Percentiles rank a stretch among this genome's conserved stretches.
Evolutionary conservation across 2,113 vertebrate genomes (phyloP).

Genomic region (Aspidoscelis tigris): DNA sequence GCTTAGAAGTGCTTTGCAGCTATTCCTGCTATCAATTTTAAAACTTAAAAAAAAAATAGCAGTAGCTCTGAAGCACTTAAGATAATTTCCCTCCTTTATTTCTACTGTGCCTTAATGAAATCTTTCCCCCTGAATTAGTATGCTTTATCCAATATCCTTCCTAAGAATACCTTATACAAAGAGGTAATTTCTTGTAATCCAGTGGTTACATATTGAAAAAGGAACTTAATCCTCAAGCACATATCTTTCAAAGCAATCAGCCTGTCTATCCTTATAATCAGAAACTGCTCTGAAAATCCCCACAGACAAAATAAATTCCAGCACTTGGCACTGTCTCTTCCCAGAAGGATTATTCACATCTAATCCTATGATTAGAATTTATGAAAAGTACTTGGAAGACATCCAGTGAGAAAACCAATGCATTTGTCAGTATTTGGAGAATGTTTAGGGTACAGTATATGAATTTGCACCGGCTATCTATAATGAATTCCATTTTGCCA

Average conservation of each 20-base stretch:
- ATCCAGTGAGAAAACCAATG: not conserved
- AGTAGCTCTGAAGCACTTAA: not conserved
- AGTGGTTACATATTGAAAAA: not conserved
- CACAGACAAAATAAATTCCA: not conserved
- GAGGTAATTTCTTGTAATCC: not conserved
- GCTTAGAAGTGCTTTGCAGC: too few species aligned
- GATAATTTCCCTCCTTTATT: not conserved
- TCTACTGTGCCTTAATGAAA: not conserved
- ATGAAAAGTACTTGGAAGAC: not conserved
- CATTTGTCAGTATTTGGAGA: too few species aligned
- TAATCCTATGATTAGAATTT: not conserved
- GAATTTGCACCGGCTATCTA: too few species aligned
- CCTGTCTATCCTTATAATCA: not conserved
- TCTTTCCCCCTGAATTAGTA: not conserved
- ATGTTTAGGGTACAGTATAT: not conserved
- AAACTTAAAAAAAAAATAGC: not conserved
- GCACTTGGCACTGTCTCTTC: not conserved
- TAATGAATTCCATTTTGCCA: too few species aligned
- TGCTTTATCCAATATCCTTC: not conserved
- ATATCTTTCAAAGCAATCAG: not conserved
- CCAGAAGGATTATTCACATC: not conserved
- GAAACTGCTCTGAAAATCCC: too few species aligned
- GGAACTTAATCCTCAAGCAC: not conserved
- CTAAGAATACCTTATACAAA: not conserved
- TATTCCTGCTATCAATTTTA: not conserved